A percentile compares a stretch with the other conserved stretches of the same genome.
These are phyloP conservation scores for Leptestheria dahalacensis DNA, from an alignment of 1,140 invertebrate genomes.

Conservation along the genomic window DNA sequence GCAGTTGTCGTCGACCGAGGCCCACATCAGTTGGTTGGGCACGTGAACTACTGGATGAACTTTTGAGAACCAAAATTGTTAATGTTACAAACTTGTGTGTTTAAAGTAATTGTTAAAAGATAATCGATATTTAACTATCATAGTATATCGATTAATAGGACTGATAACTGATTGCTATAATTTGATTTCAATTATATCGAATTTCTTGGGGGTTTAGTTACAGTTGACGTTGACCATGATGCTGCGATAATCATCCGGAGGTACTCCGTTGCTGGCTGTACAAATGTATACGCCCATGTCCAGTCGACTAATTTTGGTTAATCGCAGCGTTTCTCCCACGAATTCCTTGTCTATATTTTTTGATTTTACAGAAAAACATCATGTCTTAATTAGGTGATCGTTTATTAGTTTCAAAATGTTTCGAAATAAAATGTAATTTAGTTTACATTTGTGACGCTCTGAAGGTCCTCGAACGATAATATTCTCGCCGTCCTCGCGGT, in stretches of 20 bases:
- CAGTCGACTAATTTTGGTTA: conserved; percentile 56
- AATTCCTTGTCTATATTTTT: conserved; percentile 36
- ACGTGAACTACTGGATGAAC: conserved; percentile 70
- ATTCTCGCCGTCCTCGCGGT: conserved; percentile 53
- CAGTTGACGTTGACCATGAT: conserved; percentile 42
- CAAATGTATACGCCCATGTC: conserved; percentile 83
- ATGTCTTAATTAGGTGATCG: too few relatives aligned
- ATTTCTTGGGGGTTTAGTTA: conserved; percentile 31
- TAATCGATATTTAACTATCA: too few relatives aligned
- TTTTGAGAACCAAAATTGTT: conserved; percentile 32
- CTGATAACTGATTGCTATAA: conserved; percentile 3
- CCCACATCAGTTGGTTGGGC: conserved; percentile 61
- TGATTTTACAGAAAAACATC: too few relatives aligned
- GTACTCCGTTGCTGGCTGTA: conserved; percentile 75
- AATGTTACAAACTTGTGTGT: conserved; percentile 8
- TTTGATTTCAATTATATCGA: background rate
- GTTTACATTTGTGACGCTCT: conserved; percentile 25
- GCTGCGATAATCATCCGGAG: conserved; percentile 67
- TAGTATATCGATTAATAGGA: background rate
- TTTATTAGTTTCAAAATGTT: too few relatives aligned
- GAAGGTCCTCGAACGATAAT: conserved; percentile 38
- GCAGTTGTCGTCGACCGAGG: conserved; percentile 59
- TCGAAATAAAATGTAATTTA: too few relatives aligned
- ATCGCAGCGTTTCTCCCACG: conserved; percentile 52
- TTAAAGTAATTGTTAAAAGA: too few relatives aligned